phyloP scores from a whole-genome alignment of 2,888 invertebrate genomes.

The Limulus polyphemus region DNA sequence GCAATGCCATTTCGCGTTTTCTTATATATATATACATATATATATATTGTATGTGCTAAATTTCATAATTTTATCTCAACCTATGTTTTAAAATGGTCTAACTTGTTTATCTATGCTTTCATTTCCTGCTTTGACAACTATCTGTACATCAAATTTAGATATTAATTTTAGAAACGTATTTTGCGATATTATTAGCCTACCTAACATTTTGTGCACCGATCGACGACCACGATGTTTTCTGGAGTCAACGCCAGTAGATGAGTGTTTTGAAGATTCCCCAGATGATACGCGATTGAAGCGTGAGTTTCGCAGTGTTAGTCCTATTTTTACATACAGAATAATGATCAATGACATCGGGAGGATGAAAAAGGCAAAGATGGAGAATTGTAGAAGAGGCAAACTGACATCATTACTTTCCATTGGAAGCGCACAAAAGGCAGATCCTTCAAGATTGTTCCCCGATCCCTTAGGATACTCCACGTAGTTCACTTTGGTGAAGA shows the following conservation, averaged over 20 bases:
- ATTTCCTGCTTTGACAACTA: no score
- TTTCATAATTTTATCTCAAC: no score
- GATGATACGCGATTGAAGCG: neutral
- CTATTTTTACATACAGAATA: slow-evolving; percentile 51
- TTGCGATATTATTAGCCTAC: slow-evolving; percentile 36
- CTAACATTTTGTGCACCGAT: slow-evolving; percentile 46
- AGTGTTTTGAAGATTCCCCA: neutral
- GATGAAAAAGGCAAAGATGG: slow-evolving; percentile 65
- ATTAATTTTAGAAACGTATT: no score
- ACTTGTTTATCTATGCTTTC: no score
- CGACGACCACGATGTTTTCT: slow-evolving; percentile 15
- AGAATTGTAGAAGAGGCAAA: slow-evolving; percentile 54
- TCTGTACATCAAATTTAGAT: no score
- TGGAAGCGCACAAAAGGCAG: slow-evolving; percentile 41
- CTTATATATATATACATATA: no score
- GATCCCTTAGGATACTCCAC: slow-evolving; percentile 2
- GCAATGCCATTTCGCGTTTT: no score
- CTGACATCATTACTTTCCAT: slow-evolving; percentile 37
- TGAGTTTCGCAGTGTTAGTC: slow-evolving; percentile 25
- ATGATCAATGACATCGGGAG: slow-evolving; percentile 74
- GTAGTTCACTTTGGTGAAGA: slow-evolving; percentile 59
- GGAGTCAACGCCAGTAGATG: slow-evolving; percentile 1
- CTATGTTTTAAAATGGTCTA: no score
- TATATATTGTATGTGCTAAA: no score
- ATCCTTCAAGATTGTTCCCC: slow-evolving; percentile 32